Percentiles rank a stretch among this genome's conserved stretches.
These are phyloP conservation scores for Rhynchonema sp. DNA, from an alignment of 2,888 invertebrate species.

Conservation along the genomic window DNA sequence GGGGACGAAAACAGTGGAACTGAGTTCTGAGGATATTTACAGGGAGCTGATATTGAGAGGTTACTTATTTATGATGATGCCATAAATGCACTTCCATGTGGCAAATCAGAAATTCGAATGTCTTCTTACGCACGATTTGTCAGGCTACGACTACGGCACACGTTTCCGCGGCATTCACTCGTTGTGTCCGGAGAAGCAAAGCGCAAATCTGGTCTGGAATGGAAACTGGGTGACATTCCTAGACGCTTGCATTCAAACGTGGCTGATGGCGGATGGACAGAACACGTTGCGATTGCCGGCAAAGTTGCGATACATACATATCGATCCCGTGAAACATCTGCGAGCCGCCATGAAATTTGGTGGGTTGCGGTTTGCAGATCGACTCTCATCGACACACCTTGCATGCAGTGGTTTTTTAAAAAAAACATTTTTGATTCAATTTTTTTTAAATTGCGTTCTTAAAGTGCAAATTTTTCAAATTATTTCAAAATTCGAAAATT, in stretches of 20 bases:
- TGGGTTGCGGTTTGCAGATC: too few species aligned
- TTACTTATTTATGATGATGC: too few species aligned
- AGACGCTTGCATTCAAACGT: slow-evolving; percentile 67
- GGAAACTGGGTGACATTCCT: slow-evolving; percentile 78
- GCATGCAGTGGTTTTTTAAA: too few species aligned
- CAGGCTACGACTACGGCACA: slow-evolving; percentile 1
- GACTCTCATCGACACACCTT: too few species aligned
- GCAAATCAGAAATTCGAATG: too few species aligned
- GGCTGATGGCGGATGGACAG: slow-evolving; percentile 10
- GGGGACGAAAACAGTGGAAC: slow-evolving; percentile 9
- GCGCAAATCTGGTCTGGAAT: slow-evolving; percentile 47
- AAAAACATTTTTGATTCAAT: too few species aligned
- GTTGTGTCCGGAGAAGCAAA: slow-evolving; percentile 24
- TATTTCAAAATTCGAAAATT: too few species aligned
- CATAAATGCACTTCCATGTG: too few species aligned
- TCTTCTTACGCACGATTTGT: too few species aligned
- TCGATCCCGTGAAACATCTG: slow-evolving; percentile 31
- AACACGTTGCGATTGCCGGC: slow-evolving; percentile 33
- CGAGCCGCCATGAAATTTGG: slow-evolving; percentile 19
- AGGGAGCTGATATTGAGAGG: slow-evolving; percentile 2
- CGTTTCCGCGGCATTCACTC: slow-evolving; percentile 1
- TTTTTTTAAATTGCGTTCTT: too few species aligned
- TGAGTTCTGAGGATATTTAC: slow-evolving; percentile 3
- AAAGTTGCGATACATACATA: slow-evolving; percentile 32
- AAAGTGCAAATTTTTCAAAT: too few species aligned